phyloP scores from a whole-genome alignment of 2,888 invertebrate species.

The Brachyopa scutellaris region DNA sequence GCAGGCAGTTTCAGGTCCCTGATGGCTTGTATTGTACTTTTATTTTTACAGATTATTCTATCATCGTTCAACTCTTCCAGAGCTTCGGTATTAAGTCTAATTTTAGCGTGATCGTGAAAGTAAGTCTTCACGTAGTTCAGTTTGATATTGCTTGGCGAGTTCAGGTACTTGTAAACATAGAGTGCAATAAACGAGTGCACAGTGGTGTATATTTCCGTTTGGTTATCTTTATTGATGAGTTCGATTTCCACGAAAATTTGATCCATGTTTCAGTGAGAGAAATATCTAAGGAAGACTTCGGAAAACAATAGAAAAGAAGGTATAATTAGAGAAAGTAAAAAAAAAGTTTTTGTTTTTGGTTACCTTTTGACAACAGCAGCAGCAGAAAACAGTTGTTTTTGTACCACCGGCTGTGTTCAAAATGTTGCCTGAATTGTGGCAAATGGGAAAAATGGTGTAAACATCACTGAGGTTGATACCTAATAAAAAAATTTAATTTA shows the following conservation, averaged over 20 bases:
- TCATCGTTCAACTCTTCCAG: slow-evolving; percentile 78
- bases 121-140: slow-evolving; percentile 80
- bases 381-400: slow-evolving; percentile 5
- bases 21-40: slow-evolving; percentile 76
- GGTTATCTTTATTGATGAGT: slow-evolving; percentile 76
- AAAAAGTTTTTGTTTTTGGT: slow-evolving; percentile 49
- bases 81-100: slow-evolving; percentile 75
- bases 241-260: slow-evolving; percentile 80
- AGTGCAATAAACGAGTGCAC: slow-evolving; percentile 86
- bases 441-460: no score
- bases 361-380: slow-evolving; percentile 30
- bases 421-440: not conserved
- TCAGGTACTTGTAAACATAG: slow-evolving; percentile 85
- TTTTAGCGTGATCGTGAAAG: slow-evolving; percentile 74
- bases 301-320: slow-evolving; percentile 11
- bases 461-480: no score
- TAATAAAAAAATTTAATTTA: no score
- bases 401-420: slow-evolving; percentile 27
- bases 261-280: slow-evolving; percentile 76
- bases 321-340: slow-evolving; percentile 61
- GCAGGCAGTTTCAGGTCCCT: slow-evolving; percentile 84
- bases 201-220: slow-evolving; percentile 81
- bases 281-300: slow-evolving; percentile 24
- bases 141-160: slow-evolving; percentile 81
- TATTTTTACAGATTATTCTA: slow-evolving; percentile 77